phyloP scores from a whole-genome alignment of 2,797 vertebrate species.

The Sebastes trivittatus region DNA sequence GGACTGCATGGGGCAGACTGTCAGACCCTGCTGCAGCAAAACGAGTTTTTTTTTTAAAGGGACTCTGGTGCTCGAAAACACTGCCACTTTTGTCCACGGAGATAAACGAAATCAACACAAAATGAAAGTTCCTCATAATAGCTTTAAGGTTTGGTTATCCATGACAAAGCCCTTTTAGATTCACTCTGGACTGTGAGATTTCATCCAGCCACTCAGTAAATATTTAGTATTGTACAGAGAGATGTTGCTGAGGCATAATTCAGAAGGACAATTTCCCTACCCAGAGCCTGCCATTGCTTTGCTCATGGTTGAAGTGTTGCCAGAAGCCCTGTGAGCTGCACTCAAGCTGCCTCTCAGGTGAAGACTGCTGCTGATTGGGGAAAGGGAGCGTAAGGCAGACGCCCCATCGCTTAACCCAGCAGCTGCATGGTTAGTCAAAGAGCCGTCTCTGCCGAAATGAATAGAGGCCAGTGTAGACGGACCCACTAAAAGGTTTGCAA shows the following conservation, averaged over 20 bases:
- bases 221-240: background rate
- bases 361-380: conserved; percentile 88
- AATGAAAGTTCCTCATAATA: background rate
- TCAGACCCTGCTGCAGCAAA: too few species aligned
- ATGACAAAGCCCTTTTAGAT: background rate
- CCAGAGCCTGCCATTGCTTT: conserved; percentile 89
- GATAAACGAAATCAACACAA: too few species aligned
- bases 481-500: conserved; percentile 90
- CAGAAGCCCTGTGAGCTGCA: conserved; percentile 64
- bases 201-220: background rate
- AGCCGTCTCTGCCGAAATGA: conserved; percentile 86
- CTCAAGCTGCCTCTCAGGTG: conserved; percentile 80
- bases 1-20: too few species aligned
- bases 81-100: too few species aligned
- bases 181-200: background rate
- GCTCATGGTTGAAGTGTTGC: conserved; percentile 64
- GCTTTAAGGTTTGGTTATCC: background rate
- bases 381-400: conserved; percentile 92
- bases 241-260: background rate
- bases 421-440: conserved; percentile 85
- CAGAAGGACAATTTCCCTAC: conserved; percentile 65
- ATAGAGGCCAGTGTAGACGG: conserved; percentile 87
- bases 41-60: too few species aligned
- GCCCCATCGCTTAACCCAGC: conserved; percentile 83
- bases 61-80: too few species aligned